These are phyloP conservation scores for Muschampia staudingeri DNA, from an alignment of 2,888 invertebrate genomes.

Conservation along the genomic window DNA sequence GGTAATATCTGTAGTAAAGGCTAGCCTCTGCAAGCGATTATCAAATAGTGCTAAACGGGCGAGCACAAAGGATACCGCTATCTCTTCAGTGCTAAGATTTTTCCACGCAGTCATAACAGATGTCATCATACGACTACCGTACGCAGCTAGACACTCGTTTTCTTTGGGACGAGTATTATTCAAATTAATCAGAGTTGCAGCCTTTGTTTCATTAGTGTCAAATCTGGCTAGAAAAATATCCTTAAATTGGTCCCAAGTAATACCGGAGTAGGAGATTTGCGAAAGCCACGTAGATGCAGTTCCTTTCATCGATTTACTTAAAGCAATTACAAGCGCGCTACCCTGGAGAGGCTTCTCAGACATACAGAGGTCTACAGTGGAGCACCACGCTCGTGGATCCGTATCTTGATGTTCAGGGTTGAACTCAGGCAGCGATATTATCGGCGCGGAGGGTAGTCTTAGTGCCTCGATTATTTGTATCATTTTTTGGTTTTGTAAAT, in stretches of 20 bases:
- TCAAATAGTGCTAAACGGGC: constrained; percentile 59
- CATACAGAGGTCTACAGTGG: constrained; percentile 59
- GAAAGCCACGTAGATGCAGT: constrained; percentile 56
- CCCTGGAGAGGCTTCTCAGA: constrained; percentile 43
- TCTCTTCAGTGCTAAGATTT: constrained; percentile 52
- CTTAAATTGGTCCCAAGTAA: constrained; percentile 60
- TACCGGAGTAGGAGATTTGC: constrained; percentile 44
- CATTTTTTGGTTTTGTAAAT: no score
- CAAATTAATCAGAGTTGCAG: constrained; percentile 42
- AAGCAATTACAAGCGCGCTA: constrained; percentile 48
- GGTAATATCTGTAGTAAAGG: constrained; percentile 48
- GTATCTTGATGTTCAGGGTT: constrained; percentile 50
- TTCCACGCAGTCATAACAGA: constrained; percentile 50
- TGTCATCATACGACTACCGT: constrained; percentile 49
- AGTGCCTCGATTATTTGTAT: no score
- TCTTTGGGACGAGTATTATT: constrained; percentile 48
- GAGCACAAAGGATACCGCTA: constrained; percentile 50
- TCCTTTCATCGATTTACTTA: constrained; percentile 56
- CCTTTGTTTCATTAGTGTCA: constrained; percentile 43
- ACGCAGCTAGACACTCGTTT: constrained; percentile 49
- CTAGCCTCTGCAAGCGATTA: constrained; percentile 41
- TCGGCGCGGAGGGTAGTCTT: neutral
- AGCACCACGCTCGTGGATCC: constrained; percentile 54
- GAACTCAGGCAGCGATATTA: constrained; percentile 47
- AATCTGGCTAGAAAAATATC: constrained; percentile 50